Conservation (phyloP, 30 jellyfish, hydroid and myxozoan genomes). For the Turritopsis rubra region DNA sequence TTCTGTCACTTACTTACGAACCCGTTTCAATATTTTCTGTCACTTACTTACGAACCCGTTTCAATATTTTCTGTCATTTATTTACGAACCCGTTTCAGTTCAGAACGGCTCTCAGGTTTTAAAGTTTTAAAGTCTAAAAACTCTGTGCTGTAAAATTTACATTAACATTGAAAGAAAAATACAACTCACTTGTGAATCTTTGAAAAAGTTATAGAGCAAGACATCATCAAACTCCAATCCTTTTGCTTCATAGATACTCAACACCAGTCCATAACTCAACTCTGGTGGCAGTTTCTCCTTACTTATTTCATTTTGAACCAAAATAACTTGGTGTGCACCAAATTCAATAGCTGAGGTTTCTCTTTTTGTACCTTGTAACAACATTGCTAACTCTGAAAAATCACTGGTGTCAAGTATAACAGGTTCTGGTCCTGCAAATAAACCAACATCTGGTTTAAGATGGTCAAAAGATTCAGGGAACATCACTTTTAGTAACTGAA, state of each 20-base stretch:
- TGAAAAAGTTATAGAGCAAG: conserved; percentile 78
- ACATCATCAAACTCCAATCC: conserved; percentile 92
- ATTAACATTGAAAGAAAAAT: neutral
- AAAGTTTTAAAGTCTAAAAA: too few species aligned
- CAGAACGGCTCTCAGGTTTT: too few species aligned
- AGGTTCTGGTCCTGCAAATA: conserved; percentile 92
- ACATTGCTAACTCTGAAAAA: conserved; percentile 54
- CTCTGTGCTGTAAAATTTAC: neutral
- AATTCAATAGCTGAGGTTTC: conserved; percentile 77
- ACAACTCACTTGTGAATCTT: conserved; percentile 69
- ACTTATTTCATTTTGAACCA: conserved; percentile 67
- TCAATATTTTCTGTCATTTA: too few species aligned
- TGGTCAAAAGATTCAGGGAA: conserved; percentile 79
- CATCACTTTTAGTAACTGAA: conserved; percentile 41
- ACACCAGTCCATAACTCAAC: conserved; percentile 47
- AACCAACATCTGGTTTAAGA: conserved; percentile 54
- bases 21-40: too few species aligned
- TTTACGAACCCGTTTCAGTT: too few species aligned
- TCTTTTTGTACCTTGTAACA: conserved; percentile 69
- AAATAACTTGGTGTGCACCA: conserved; percentile 92
- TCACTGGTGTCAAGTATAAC: conserved; percentile 61
- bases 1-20: too few species aligned
- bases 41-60: too few species aligned
- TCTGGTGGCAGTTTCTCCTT: conserved; percentile 72
- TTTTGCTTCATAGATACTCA: conserved; percentile 80